A percentile compares a stretch with the other conserved stretches of the same genome.
These are phyloP conservation scores for Ophioninae sp. DNA, from an alignment of 2,888 invertebrate genomes.

Conservation along the genomic window DNA sequence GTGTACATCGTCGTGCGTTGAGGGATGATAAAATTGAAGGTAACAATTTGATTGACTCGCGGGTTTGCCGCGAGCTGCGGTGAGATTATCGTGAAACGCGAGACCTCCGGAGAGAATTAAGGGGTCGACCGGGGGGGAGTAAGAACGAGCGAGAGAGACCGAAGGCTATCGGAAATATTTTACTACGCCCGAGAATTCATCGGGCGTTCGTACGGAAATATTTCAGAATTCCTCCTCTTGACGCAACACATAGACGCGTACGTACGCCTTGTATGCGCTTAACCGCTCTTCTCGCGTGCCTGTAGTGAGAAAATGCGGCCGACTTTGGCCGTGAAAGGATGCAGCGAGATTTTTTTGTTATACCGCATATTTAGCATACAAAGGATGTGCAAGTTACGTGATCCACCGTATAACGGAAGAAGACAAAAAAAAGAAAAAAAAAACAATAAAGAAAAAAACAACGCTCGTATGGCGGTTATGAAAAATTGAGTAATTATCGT, in stretches of 20 bases:
- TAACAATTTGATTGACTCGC: slow-evolving; percentile 48
- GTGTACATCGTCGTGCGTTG: slow-evolving; percentile 5
- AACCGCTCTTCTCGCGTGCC: slow-evolving; percentile 20
- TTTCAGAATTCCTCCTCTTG: slow-evolving; percentile 75
- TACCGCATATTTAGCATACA: slow-evolving; percentile 19
- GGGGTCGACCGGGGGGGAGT: slow-evolving; percentile 46
- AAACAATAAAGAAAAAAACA: no score
- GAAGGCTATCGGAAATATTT: slow-evolving; percentile 76
- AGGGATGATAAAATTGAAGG: slow-evolving; percentile 45
- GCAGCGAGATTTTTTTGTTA: slow-evolving; percentile 31
- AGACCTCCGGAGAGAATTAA: slow-evolving; percentile 66
- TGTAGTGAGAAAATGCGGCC: slow-evolving; percentile 54
- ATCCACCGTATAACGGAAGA: background rate
- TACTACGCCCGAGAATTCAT: slow-evolving; percentile 76
- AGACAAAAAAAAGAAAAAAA: background rate
- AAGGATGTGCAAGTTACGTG: slow-evolving; percentile 1
- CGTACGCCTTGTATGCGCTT: background rate
- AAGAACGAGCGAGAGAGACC: slow-evolving; percentile 23
- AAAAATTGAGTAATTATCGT: background rate
- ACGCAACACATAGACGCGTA: slow-evolving; percentile 20
- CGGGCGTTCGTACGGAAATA: slow-evolving; percentile 75
- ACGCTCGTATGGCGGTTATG: background rate
- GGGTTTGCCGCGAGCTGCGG: slow-evolving; percentile 38
- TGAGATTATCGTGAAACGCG: slow-evolving; percentile 64
- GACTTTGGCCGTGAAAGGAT: slow-evolving; percentile 32